Percentiles rank a stretch among this genome's conserved stretches.
Evolutionary conservation across 2,888 invertebrate species (phyloP).

Genomic region (Patella depressa): DNA sequence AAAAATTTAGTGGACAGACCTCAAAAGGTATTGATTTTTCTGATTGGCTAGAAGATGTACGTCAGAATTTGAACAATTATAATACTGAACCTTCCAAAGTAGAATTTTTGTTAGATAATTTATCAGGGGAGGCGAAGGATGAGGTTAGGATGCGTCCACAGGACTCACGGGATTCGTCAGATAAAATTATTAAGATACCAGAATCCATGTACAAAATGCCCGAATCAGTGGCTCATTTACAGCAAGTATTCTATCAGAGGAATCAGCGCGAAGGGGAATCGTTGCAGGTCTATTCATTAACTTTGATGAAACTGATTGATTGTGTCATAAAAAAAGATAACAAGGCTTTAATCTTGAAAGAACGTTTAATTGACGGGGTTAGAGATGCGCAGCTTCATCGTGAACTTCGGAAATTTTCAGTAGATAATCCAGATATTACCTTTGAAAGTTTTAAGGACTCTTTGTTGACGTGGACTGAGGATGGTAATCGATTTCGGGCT

Average conservation of each 20-base stretch:
- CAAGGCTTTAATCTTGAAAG: background rate
- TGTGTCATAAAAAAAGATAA: background rate
- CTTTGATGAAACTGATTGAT: background rate
- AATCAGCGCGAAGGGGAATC: background rate
- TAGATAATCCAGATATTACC: background rate
- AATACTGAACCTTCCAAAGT: conserved; percentile 2
- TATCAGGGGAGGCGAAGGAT: background rate
- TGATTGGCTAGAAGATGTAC: conserved; percentile 1
- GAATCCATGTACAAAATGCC: no score
- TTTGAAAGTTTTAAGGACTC: background rate
- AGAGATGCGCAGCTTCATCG: background rate
- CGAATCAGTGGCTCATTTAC: background rate
- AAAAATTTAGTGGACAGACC: no score
- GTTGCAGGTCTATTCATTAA: background rate
- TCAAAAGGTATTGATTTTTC: background rate
- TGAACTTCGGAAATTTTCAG: background rate
- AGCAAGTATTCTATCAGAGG: background rate
- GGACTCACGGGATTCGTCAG: background rate
- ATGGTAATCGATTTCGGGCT: background rate
- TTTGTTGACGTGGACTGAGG: background rate
- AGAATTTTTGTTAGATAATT: conserved; percentile 6
- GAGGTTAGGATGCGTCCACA: background rate
- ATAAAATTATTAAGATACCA: background rate
- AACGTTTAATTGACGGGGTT: background rate
- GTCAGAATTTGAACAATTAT: background rate